Percentiles rank a stretch among this genome's conserved stretches.
These are phyloP conservation scores for Bovichtus diacanthus DNA, from an alignment of 2,797 vertebrate species.

Conservation along the genomic window DNA sequence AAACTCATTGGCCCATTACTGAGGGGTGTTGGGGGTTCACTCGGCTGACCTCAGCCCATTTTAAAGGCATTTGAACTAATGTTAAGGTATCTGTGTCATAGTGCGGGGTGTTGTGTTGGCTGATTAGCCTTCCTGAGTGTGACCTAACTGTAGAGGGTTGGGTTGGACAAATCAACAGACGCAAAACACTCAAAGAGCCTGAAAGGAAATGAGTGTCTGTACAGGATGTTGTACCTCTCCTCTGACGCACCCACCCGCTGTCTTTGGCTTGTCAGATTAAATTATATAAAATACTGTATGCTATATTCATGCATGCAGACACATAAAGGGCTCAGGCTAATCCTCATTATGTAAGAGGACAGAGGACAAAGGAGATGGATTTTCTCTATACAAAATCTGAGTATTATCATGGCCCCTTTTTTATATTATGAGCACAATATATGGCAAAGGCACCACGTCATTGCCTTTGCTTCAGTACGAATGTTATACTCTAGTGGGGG, in stretches of 20 bases:
- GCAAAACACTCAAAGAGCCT: constrained; percentile 31
- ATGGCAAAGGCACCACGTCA: too few relatives aligned
- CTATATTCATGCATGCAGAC: constrained; percentile 4
- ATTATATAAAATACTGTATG: constrained; percentile 24
- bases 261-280: constrained; percentile 1
- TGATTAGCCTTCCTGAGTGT: constrained; percentile 25
- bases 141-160: neutral
- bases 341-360: neutral
- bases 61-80: neutral
- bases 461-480: neutral
- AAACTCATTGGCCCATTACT: neutral
- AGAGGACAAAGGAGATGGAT: neutral
- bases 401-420: neutral
- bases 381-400: neutral
- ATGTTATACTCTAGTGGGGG: neutral
- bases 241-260: constrained; percentile 29
- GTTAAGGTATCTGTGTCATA: constrained; percentile 5
- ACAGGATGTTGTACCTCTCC: constrained; percentile 64
- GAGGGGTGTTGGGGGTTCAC: neutral
- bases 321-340: neutral
- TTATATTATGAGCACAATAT: neutral
- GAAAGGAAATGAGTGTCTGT: constrained; percentile 74
- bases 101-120: neutral
- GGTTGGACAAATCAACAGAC: constrained; percentile 17
- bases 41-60: neutral